Evolutionary conservation across 2,113 vertebrate genomes (phyloP).

Genomic region (Heterotis niloticus): DNA sequence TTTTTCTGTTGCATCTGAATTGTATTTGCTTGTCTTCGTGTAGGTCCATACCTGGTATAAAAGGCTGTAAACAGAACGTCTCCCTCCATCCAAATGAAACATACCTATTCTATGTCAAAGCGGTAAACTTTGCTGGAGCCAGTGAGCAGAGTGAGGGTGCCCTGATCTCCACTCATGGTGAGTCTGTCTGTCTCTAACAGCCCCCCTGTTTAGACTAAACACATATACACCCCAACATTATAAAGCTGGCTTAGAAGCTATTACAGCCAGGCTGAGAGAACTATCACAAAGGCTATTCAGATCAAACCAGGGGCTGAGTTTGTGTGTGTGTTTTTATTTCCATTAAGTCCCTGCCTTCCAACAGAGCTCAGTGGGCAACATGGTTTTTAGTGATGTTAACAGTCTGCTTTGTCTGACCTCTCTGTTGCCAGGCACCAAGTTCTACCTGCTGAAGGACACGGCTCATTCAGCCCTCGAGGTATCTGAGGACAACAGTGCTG

Average conservation of each 20-base stretch:
- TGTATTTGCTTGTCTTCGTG: not conserved
- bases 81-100: conserved; percentile 83
- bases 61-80: conserved; percentile 74
- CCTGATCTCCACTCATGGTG: conserved; percentile 91
- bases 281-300: not conserved
- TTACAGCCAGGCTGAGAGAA: no score
- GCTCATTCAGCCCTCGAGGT: conserved; percentile 77
- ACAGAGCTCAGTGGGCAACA: no score
- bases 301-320: not conserved
- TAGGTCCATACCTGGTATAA: conserved; percentile 85
- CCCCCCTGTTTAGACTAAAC: not conserved
- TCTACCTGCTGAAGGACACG: conserved; percentile 73
- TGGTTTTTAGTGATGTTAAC: not conserved
- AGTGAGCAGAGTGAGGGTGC: conserved; percentile 93
- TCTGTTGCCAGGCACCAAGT: conserved; percentile 74
- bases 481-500: conserved; percentile 67
- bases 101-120: conserved; percentile 90
- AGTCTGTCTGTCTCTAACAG: conserved; percentile 8
- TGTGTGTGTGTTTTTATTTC: not conserved
- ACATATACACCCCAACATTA: no score
- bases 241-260: no score
- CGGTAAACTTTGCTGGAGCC: conserved; percentile 76
- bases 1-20: no score
- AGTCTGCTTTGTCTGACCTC: not conserved
- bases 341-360: no score